These are phyloP conservation scores for Penaeus chinensis DNA, from an alignment of 1,140 invertebrate genomes.

Conservation along the genomic window DNA sequence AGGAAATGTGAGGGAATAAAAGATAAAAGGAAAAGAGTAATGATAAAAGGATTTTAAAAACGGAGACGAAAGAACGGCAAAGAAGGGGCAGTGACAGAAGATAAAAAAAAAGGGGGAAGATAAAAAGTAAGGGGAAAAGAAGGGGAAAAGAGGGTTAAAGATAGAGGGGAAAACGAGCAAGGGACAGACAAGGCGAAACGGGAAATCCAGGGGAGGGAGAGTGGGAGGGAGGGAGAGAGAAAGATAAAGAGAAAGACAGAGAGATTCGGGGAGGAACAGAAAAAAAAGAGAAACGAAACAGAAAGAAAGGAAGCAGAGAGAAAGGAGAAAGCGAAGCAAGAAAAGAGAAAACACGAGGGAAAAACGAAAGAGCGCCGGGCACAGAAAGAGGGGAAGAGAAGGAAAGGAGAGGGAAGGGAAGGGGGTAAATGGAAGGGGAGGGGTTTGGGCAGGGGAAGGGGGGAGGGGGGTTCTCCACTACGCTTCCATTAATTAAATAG, in stretches of 20 bases:
- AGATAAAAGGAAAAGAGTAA: not conserved
- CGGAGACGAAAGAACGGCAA: no score
- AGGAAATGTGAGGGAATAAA: not conserved
- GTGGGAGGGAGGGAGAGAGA: no score
- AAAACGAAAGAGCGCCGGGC: not conserved
- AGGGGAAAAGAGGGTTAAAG: not conserved
- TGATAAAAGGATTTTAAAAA: not conserved
- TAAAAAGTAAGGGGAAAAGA: not conserved
- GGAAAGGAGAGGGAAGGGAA: not conserved
- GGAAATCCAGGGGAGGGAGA: no score
- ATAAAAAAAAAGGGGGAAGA: constrained; percentile 13
- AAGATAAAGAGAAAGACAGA: no score
- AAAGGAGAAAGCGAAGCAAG: no score
- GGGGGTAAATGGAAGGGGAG: not conserved
- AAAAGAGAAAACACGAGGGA: no score
- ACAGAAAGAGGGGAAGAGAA: constrained; percentile 1
- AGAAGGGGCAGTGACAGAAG: no score
- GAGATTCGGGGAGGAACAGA: no score
- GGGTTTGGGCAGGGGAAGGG: not conserved
- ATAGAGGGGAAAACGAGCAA: no score
- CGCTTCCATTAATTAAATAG: constrained; percentile 16
- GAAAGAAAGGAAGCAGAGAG: no score
- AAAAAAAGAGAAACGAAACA: no score
- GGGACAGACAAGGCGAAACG: no score
- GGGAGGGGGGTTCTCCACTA: constrained; percentile 5